Conservation (phyloP, 2,113 vertebrate genomes). For the Heteronetta atricapilla region DNA sequence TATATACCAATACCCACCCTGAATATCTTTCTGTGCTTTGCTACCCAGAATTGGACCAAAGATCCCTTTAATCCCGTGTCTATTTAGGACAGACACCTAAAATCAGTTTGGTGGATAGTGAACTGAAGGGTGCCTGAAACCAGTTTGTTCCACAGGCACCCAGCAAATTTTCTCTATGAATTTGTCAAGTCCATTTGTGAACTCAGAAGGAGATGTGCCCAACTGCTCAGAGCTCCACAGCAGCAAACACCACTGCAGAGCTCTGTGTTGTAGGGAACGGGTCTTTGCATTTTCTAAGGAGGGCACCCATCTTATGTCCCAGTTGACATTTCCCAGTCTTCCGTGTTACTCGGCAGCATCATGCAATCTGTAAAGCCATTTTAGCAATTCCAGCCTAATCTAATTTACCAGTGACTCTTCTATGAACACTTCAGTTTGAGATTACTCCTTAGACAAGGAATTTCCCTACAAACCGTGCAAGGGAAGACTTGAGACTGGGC, state of each 20-base stretch:
- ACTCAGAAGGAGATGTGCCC: neutral
- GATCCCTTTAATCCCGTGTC: neutral
- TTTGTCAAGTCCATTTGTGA: rapidly evolving
- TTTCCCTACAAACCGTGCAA: neutral
- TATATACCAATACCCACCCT: neutral
- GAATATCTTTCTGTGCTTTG: neutral
- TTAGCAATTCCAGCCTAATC: neutral
- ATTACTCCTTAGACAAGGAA: neutral
- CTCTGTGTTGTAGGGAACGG: neutral
- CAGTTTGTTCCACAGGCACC: neutral
- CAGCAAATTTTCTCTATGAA: neutral
- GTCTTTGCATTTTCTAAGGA: neutral
- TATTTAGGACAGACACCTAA: neutral
- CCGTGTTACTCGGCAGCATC: neutral
- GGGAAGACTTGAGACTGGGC: neutral
- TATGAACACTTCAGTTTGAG: neutral
- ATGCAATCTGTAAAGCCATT: neutral
- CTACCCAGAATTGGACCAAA: neutral
- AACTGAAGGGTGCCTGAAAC: neutral
- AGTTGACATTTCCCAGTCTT: neutral
- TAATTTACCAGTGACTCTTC: neutral
- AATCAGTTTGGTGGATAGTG: neutral
- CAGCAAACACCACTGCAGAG: neutral
- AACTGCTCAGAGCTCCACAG: neutral
- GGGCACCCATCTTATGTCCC: neutral